Evolutionary conservation across 1,140 invertebrate genomes (phyloP).

Genomic region (Ceratosolen fusciceps): DNA sequence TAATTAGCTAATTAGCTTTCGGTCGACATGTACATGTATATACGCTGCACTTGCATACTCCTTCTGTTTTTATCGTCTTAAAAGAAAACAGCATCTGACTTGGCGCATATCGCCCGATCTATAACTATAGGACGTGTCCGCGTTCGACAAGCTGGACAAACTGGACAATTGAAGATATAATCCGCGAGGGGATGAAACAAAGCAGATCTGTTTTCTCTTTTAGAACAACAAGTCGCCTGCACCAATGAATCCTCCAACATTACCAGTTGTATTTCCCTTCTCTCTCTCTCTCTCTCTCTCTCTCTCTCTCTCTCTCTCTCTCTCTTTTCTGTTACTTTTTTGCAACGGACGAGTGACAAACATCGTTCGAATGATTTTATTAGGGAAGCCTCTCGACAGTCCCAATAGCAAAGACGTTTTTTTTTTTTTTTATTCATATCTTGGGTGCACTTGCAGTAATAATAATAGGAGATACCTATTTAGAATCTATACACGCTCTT

Average conservation of each 20-base stretch:
- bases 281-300: too few species aligned
- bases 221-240: constrained; percentile 2
- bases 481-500: constrained; percentile 44
- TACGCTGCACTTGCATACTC: constrained; percentile 8
- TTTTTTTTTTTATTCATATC: too few species aligned
- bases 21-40: constrained; percentile 23
- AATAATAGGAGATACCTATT: constrained; percentile 48
- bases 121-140: too few species aligned
- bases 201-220: constrained; percentile 15
- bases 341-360: too few species aligned
- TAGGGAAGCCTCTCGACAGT: constrained; percentile 39
- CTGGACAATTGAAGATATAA: too few species aligned
- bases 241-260: not conserved
- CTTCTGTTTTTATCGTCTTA: not conserved
- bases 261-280: not conserved
- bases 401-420: constrained; percentile 40
- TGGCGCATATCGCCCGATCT: too few species aligned
- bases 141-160: too few species aligned
- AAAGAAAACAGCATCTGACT: constrained; percentile 20
- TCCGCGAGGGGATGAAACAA: not conserved
- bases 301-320: too few species aligned
- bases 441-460: constrained; percentile 49
- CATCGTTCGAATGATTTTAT: too few species aligned
- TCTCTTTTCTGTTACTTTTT: too few species aligned
- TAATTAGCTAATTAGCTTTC: constrained; percentile 2